phyloP scores from a whole-genome alignment of 2,888 invertebrate species.

The Plagodis pulveraria region DNA sequence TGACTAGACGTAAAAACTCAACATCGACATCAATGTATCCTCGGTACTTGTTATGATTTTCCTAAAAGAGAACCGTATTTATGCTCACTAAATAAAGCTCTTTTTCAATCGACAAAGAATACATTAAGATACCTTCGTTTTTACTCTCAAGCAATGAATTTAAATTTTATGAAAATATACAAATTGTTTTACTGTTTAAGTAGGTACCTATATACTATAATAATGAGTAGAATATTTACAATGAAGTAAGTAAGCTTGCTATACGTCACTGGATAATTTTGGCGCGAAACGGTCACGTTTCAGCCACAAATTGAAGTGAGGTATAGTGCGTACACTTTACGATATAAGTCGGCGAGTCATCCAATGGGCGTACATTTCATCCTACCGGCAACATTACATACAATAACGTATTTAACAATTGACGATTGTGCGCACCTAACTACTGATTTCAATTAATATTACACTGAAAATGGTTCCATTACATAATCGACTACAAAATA shows the following conservation, averaged over 20 bases:
- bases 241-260: conserved; percentile 32
- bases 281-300: conserved; percentile 43
- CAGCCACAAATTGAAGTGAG: conserved; percentile 27
- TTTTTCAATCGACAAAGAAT: conserved; percentile 15
- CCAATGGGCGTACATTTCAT: neutral
- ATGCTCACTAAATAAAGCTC: conserved; percentile 9
- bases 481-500: neutral
- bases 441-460: neutral
- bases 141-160: conserved; percentile 64
- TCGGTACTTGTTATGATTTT: neutral
- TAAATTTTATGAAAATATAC: conserved; percentile 76
- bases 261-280: conserved; percentile 38
- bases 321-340: neutral
- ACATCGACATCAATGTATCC: conserved; percentile 39
- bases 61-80: conserved; percentile 12
- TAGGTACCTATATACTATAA: conserved; percentile 61
- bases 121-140: conserved; percentile 47
- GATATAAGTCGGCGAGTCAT: neutral
- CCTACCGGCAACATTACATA: neutral
- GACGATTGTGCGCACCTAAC: conserved; percentile 21
- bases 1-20: conserved; percentile 79
- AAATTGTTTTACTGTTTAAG: conserved; percentile 62
- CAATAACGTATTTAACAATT: conserved; percentile 20
- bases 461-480: neutral
- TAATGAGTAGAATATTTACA: conserved; percentile 70